Conservation (phyloP, 2,888 invertebrate genomes). For the Galerucella calmariensis region DNA sequence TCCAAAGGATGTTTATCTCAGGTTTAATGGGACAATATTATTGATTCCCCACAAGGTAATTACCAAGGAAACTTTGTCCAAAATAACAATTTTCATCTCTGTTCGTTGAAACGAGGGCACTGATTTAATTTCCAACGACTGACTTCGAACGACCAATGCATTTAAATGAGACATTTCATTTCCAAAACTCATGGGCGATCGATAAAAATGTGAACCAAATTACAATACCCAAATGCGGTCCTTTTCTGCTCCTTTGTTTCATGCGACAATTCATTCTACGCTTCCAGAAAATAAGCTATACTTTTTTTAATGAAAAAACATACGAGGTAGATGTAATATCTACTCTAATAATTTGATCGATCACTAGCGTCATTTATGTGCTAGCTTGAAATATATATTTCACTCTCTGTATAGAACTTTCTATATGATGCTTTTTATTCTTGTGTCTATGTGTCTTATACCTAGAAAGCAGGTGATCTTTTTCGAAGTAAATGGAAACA, state of each 20-base stretch:
- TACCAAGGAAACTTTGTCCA: neutral
- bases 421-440: neutral
- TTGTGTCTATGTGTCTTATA: neutral
- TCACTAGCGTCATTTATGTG: no score
- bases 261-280: constrained; percentile 25
- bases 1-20: no score
- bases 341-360: no score
- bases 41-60: neutral
- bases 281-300: neutral
- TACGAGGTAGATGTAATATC: no score
- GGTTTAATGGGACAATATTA: no score
- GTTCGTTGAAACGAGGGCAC: constrained; percentile 48
- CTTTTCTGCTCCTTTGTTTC: constrained; percentile 14
- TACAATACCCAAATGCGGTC: constrained; percentile 29
- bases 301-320: neutral
- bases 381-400: no score
- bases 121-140: constrained; percentile 54
- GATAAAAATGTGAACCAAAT: constrained; percentile 36
- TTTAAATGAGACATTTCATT: constrained; percentile 62
- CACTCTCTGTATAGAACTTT: no score
- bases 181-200: constrained; percentile 54
- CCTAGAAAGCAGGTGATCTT: neutral
- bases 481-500: constrained; percentile 9
- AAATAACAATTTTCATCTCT: constrained; percentile 42
- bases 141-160: constrained; percentile 60